Evolutionary conservation across 2,888 invertebrate species (phyloP), one percentile per base, ranked within the genome.

Genomic region (Andrena bicolor): DNA sequence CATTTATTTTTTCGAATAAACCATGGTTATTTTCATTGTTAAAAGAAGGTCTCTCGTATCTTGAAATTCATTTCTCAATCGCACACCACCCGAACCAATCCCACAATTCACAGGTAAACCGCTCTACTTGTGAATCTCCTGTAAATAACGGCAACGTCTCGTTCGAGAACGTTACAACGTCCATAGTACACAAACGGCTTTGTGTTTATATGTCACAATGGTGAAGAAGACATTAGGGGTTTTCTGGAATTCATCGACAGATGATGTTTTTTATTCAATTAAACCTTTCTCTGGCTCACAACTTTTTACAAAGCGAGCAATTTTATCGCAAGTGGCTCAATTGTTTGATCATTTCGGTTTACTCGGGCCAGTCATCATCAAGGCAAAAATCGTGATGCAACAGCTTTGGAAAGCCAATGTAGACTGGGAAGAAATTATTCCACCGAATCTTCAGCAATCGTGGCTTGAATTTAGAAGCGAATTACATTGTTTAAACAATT

Each of bases 381-480:
- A 4, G 49, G 49, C 49, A 49, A 49, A 49, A 49, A 49, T 49
- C 13, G 0, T 49, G 8, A 49, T 49, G 49, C 49, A 49, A 16
- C 13, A 49, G 13, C 49, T 49, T n/a, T 49, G 49, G 49, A 23
- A 23, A 6, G 0, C 23, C 1, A n/a, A 76, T 0, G 2, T 63
- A 20, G 13, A n/a, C 5, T 76, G 76, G 76, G 76, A 76, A 16
- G 69, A 76, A 56, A n/a, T 56, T 1, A 4, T 76, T 2, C 70
- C 70, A 0, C 4, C 1, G 10, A 3, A 41, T 1, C 3, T 76
- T 7, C 30, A 56, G 0, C 6, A 23, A 0, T 1, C 10, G 2
- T 65, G 65, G 65, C 0, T 20, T 13, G 5, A 35, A 26, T 74
- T 58, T 28, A n/a, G 6, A 3, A 13, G 1, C 0, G 23, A 65